Conservation (phyloP, 2,113 vertebrate species). For the Labeo catla region DNA sequence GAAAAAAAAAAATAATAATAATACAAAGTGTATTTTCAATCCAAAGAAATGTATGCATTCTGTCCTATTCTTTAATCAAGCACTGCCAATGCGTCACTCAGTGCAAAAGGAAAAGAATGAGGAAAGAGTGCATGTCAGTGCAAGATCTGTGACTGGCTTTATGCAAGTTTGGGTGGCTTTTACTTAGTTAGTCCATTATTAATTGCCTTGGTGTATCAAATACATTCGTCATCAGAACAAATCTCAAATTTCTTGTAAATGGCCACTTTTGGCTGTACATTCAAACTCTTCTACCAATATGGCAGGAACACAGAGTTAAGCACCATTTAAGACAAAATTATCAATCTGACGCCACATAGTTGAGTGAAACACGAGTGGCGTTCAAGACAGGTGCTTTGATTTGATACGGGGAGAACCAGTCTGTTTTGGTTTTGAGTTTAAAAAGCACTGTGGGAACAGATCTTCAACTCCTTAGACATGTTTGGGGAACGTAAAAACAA, state of each 20-base stretch:
- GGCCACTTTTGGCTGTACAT: conserved; percentile 74
- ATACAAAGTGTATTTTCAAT: conserved; percentile 10
- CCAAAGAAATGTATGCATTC: conserved; percentile 14
- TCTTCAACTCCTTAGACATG: not conserved
- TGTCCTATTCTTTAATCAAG: not conserved
- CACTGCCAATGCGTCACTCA: not conserved
- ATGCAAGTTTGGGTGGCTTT: conserved; percentile 16
- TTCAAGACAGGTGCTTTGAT: conserved; percentile 14
- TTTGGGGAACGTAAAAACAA: conserved; percentile 22
- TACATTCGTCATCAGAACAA: conserved; percentile 64
- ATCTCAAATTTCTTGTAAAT: conserved; percentile 46
- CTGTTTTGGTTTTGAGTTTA: not conserved
- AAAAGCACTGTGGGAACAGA: conserved; percentile 19
- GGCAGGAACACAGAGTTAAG: conserved; percentile 74
- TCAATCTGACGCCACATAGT: conserved; percentile 18
- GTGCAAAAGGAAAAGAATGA: conserved; percentile 19
- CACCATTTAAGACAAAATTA: conserved; percentile 43
- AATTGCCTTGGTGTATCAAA: conserved; percentile 34
- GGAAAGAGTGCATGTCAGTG: conserved; percentile 10
- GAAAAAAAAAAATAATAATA: not conserved
- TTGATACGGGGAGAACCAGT: not conserved
- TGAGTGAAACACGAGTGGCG: not conserved
- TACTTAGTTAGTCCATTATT: not conserved
- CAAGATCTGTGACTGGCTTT: conserved; percentile 11
- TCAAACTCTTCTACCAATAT: conserved; percentile 78